Evolutionary conservation across 2,888 invertebrate species (phyloP), one percentile per base, ranked within the genome.

Genomic region (Boloria euphrosyne): DNA sequence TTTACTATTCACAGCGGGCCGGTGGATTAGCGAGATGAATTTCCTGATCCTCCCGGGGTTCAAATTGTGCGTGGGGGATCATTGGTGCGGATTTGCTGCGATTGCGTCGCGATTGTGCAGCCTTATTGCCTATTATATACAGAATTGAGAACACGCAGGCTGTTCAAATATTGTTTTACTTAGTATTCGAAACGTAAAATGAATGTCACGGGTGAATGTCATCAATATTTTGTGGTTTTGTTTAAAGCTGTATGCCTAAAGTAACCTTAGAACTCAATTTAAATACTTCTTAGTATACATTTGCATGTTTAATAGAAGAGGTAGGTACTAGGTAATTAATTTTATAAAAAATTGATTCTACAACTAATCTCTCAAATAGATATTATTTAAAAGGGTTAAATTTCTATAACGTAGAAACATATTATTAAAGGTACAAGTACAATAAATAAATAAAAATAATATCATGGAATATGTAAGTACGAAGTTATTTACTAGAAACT

Each of bases 21-120:
- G 80, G 76, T 80, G 90, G 90, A 91, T 91, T 90, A 91, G 87
- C 80, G 81, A 85, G 89, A 91, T 90, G 90, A 89, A 84, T 90
- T 88, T 85, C 87, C 86, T 80, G 84, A 83, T 83, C 84, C 88
- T 81, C 83, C 69, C 75, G 83, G 85, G 85, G 80, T 80, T 78
- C 79, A 78, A 83, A 86, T 83, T 84, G 84, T 83, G 84, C 82
- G 84, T 83, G 70, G 78, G 80, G 80, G 75, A 69, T 78, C 81
- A 83, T 84, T 78, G 82, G 78, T 81, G 80, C 74, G 82, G 82
- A 84, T 83, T 80, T 82, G 78, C 74, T 76, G 76, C 78, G 80
- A 82, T 82, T 81, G 82, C 80, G 79, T 76, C 75, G 75, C 77
- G 80, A 80, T 83, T 81, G 78, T 78, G 75, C 74, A 72, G 73